Conservation (phyloP, 2,797 vertebrate species). For the Hemitrygon akajei region DNA sequence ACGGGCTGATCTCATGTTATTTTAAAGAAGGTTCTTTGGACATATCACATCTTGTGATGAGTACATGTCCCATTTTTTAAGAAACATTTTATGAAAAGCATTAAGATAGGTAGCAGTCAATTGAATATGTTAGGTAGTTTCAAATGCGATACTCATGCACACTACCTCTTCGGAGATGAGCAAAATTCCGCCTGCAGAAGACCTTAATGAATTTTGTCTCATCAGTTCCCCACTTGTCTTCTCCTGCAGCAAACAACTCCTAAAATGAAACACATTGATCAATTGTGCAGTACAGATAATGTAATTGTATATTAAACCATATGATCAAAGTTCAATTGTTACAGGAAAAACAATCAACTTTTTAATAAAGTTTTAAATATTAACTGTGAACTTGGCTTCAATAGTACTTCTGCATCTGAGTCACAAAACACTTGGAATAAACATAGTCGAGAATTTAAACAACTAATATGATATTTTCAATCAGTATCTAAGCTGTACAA, state of each 20-base stretch:
- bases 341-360: background rate
- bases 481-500: background rate
- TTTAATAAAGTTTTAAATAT: background rate
- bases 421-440: background rate
- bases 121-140: background rate
- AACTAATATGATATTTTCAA: background rate
- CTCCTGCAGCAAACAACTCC: conserved; percentile 10
- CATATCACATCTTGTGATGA: too few species aligned
- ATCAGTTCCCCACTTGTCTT: conserved; percentile 33
- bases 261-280: background rate
- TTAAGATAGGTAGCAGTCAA: background rate
- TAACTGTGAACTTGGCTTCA: background rate
- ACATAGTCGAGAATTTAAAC: background rate
- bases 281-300: background rate
- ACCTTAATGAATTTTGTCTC: conserved; percentile 30
- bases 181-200: conserved; percentile 17
- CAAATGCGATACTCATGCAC: background rate
- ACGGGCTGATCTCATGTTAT: background rate
- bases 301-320: background rate
- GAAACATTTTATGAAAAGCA: background rate
- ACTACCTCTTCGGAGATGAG: conserved; percentile 15
- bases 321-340: background rate
- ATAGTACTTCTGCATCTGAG: background rate
- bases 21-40: background rate
- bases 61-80: background rate